phyloP scores from a whole-genome alignment of 92 coral and sea anemone species.

The Parazoanthus atlanticus region DNA sequence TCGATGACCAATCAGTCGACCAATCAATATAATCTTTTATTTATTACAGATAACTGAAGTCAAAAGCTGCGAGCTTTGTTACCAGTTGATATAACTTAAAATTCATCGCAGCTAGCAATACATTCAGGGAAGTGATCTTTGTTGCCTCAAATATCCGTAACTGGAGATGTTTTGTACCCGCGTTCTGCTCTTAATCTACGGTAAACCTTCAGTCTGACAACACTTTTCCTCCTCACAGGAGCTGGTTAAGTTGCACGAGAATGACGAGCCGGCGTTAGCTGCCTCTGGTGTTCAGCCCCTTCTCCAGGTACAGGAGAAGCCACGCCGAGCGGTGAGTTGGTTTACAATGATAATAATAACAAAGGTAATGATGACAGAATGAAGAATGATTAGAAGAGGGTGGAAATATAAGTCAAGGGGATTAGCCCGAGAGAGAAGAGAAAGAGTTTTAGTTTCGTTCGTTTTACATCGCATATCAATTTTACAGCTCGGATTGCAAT shows the following conservation, averaged over 20 bases:
- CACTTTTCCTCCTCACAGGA: conserved; percentile 57
- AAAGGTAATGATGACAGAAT: too few species aligned
- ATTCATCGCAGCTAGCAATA: too few species aligned
- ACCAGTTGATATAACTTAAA: too few species aligned
- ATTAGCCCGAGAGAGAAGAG: too few species aligned
- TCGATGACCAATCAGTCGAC: neutral
- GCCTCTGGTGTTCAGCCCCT: conserved; percentile 81
- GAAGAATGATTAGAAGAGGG: too few species aligned
- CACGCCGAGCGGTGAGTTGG: conserved; percentile 32
- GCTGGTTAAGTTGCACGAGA: conserved; percentile 70
- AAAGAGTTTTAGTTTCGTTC: too few species aligned
- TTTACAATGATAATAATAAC: neutral
- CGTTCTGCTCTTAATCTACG: too few species aligned
- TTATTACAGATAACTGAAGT: neutral
- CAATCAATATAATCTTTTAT: neutral
- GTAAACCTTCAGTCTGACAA: neutral
- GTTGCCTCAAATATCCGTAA: neutral
- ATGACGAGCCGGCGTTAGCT: conserved; percentile 73
- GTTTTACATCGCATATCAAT: too few species aligned
- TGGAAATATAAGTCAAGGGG: too few species aligned
- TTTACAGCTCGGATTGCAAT: neutral
- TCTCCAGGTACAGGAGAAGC: conserved; percentile 67
- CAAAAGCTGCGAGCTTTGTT: too few species aligned
- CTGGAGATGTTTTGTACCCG: too few species aligned
- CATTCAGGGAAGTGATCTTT: too few species aligned